These are phyloP conservation scores for Medauroidea extradentata DNA, from an alignment of 1,140 invertebrate genomes.

Conservation along the genomic window DNA sequence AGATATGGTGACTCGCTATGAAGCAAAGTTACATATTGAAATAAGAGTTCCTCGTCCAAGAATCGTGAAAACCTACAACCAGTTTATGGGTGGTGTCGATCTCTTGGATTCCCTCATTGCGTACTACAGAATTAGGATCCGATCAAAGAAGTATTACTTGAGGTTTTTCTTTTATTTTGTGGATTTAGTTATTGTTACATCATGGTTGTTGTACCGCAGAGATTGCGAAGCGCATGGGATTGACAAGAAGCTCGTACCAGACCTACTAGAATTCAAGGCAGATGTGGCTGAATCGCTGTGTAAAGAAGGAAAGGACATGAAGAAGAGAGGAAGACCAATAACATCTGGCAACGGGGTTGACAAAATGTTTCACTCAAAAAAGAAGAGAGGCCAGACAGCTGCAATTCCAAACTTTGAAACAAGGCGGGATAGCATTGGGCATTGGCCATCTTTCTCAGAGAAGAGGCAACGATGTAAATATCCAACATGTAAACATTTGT, in stretches of 20 bases:
- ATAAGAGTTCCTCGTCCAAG: too few species aligned
- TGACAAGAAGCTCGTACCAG: neutral
- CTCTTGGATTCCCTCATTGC: conserved; percentile 19
- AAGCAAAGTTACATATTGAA: too few species aligned
- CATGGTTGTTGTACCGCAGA: conserved; percentile 17
- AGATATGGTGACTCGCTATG: too few species aligned
- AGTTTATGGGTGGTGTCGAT: conserved; percentile 20
- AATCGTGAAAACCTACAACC: conserved; percentile 20
- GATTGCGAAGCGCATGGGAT: conserved; percentile 2
- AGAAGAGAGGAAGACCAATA: neutral
- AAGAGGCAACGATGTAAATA: neutral
- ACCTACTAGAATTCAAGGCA: neutral
- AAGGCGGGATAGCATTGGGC: neutral
- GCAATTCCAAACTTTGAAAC: neutral
- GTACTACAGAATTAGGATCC: conserved; percentile 15
- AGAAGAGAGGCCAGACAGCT: neutral
- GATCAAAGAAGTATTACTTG: conserved; percentile 22
- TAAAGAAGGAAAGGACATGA: neutral
- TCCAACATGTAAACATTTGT: neutral
- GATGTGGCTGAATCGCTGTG: neutral
- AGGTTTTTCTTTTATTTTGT: conserved; percentile 12
- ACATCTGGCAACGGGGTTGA: neutral
- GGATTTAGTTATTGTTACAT: conserved; percentile 12
- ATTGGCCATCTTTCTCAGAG: neutral
- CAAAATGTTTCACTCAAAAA: neutral